Evolutionary conservation across 2,113 vertebrate genomes (phyloP).

Genomic region (Xenopus laevis): DNA sequence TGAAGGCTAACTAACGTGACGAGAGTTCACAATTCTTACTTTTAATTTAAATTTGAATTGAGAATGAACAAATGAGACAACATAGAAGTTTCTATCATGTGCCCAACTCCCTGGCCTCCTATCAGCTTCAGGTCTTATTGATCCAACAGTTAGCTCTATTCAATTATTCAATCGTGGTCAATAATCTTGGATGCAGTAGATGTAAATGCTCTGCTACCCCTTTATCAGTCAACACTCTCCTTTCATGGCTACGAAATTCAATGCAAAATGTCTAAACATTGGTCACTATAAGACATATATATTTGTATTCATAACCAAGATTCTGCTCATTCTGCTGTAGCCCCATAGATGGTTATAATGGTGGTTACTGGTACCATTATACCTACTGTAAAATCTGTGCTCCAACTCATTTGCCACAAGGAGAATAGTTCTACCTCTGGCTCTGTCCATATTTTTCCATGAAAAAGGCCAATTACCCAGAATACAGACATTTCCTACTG

Average conservation of each 20-base stretch:
- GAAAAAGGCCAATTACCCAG: too few species aligned
- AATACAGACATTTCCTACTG: too few species aligned
- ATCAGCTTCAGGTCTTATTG: constrained; percentile 51
- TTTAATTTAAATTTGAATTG: constrained; percentile 41
- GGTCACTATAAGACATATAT: too few species aligned
- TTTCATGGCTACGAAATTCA: not conserved
- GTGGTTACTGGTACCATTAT: too few species aligned
- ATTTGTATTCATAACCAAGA: too few species aligned
- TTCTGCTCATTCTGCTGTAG: too few species aligned
- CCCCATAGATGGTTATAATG: too few species aligned
- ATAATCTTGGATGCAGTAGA: constrained; percentile 51
- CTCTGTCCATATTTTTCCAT: too few species aligned
- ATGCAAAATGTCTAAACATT: too few species aligned
- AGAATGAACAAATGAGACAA: constrained; percentile 52
- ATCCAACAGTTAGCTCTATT: constrained; percentile 57
- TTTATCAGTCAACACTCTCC: constrained; percentile 45
- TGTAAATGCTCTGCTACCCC: constrained; percentile 44
- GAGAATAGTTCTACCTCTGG: too few species aligned
- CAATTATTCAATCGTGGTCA: constrained; percentile 63
- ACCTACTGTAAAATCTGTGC: too few species aligned
- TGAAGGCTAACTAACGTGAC: constrained; percentile 15
- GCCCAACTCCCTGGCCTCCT: constrained; percentile 35
- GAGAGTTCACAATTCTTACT: constrained; percentile 35
- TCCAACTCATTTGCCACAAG: too few species aligned
- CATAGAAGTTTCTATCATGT: constrained; percentile 49